These are phyloP conservation scores for Platyscapa corneri DNA, from an alignment of 1,140 invertebrate species.

Conservation along the genomic window DNA sequence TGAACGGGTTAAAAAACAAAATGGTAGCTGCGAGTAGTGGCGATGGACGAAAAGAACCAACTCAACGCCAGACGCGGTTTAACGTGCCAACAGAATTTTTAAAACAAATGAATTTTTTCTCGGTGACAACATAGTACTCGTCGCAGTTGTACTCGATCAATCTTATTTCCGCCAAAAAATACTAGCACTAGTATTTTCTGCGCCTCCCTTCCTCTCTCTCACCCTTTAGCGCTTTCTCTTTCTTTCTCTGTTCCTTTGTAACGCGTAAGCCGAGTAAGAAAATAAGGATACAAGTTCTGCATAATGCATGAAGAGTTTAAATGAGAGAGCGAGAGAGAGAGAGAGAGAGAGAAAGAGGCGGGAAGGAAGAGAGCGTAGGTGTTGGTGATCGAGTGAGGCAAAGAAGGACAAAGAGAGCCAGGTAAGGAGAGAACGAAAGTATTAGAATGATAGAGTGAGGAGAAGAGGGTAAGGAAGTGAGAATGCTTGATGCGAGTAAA, in stretches of 20 bases:
- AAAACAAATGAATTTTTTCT: conserved; percentile 43
- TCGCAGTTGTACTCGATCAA: background rate
- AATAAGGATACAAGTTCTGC: conserved; percentile 42
- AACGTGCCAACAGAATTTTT: conserved; percentile 24
- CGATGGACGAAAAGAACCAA: background rate
- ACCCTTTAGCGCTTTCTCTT: background rate
- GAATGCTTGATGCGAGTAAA: conserved; percentile 7
- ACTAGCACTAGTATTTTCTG: background rate
- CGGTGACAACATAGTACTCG: background rate
- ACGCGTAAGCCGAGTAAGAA: background rate
- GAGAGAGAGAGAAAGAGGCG: background rate
- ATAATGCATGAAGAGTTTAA: conserved; percentile 39
- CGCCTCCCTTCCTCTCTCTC: background rate
- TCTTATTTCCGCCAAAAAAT: conserved; percentile 29
- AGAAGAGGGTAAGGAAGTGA: background rate
- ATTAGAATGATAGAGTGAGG: background rate
- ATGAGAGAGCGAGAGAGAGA: background rate
- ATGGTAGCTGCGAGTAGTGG: background rate
- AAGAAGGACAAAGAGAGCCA: background rate
- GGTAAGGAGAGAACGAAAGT: background rate
- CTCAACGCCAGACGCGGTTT: conserved; percentile 13
- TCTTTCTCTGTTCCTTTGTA: background rate
- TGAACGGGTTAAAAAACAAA: background rate
- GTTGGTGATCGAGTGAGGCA: background rate
- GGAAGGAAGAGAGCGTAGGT: no score